These are phyloP conservation scores for Eurystomus gularis DNA, from an alignment of 2,113 vertebrate genomes.

Conservation along the genomic window DNA sequence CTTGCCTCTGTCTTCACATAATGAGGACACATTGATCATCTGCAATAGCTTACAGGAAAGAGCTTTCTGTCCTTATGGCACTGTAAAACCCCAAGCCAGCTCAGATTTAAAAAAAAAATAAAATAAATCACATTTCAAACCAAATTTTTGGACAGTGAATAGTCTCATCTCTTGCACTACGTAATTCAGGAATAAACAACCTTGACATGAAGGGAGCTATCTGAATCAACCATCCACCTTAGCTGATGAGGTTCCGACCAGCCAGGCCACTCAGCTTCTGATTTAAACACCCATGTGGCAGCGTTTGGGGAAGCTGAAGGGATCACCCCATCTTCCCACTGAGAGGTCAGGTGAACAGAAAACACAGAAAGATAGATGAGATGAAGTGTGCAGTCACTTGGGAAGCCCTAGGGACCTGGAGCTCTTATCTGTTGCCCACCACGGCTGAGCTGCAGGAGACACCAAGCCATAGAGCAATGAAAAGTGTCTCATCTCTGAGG, in stretches of 20 bases:
- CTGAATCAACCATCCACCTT: not conserved
- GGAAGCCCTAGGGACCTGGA: not conserved
- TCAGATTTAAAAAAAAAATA: not conserved
- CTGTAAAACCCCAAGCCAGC: not conserved
- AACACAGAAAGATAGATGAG: too few relatives aligned
- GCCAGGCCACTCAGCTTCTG: not conserved
- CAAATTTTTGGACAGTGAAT: not conserved
- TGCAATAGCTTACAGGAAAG: not conserved
- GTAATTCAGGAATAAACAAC: not conserved
- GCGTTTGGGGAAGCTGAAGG: not conserved
- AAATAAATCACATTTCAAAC: not conserved
- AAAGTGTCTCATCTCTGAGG: not conserved
- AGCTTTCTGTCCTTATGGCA: not conserved
- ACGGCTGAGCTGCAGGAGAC: not conserved
- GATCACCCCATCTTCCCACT: too few relatives aligned
- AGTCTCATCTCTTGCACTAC: not conserved
- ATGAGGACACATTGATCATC: not conserved
- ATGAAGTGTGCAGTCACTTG: not conserved
- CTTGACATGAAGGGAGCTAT: too few relatives aligned
- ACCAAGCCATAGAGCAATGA: fast-evolving
- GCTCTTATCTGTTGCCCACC: fast-evolving
- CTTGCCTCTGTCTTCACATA: not conserved
- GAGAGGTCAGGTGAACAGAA: not conserved
- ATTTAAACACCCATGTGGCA: not conserved
- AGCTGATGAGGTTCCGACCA: not conserved